A percentile compares a stretch with the other conserved stretches of the same genome.
These are phyloP conservation scores for Lacanobia wlatinum DNA, from an alignment of 2,888 invertebrate species.

Conservation along the genomic window DNA sequence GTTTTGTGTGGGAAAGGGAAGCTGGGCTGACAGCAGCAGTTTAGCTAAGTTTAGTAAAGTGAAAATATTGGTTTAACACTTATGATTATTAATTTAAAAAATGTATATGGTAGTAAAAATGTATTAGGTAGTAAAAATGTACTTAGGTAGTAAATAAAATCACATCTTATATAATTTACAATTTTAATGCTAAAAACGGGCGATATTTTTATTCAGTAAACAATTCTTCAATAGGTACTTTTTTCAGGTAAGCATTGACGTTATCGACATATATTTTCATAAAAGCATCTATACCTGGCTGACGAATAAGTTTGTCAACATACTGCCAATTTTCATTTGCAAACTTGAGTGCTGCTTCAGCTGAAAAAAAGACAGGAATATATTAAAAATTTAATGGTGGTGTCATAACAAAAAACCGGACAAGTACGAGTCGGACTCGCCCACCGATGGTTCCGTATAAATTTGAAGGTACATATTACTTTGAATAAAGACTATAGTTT, in stretches of 20 bases:
- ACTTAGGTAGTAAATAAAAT: background rate
- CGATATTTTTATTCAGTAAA: background rate
- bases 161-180: background rate
- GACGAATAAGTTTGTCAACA: conserved; percentile 20
- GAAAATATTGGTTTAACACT: background rate
- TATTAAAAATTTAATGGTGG: background rate
- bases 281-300: conserved; percentile 14
- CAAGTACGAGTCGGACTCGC: too few species aligned
- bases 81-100: too few species aligned
- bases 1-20: too few species aligned
- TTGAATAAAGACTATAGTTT: too few species aligned
- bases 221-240: conserved; percentile 15
- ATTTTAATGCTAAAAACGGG: background rate
- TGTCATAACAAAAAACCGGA: too few species aligned
- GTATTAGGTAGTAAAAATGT: too few species aligned
- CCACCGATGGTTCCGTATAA: too few species aligned
- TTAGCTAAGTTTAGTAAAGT: background rate
- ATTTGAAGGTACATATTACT: too few species aligned
- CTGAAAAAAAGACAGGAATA: conserved; percentile 13
- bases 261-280: conserved; percentile 23
- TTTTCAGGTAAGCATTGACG: conserved; percentile 14
- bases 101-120: too few species aligned
- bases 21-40: too few species aligned
- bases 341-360: conserved; percentile 29
- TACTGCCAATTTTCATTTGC: conserved; percentile 49